A percentile compares a stretch with the other conserved stretches of the same genome.
Evolutionary conservation across 2,888 invertebrate genomes (phyloP).

Genomic region (Diploptera punctata): DNA sequence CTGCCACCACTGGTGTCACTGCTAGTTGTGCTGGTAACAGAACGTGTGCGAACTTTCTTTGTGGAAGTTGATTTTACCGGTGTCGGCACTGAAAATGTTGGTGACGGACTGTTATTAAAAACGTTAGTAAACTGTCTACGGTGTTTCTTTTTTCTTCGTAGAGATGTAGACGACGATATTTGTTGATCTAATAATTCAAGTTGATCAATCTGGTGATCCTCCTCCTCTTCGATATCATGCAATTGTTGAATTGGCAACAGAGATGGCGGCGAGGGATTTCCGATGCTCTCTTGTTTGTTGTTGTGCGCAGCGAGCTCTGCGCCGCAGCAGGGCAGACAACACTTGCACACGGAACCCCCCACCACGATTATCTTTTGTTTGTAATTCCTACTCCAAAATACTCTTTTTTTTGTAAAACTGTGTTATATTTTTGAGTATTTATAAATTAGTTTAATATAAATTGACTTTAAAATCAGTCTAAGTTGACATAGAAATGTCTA

Average conservation of each 20-base stretch:
- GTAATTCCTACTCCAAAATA: slow-evolving; percentile 14
- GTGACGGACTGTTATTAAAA: slow-evolving; percentile 47
- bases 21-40: slow-evolving; percentile 49
- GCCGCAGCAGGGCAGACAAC: slow-evolving; percentile 43
- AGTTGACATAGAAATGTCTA: too few relatives aligned
- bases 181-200: slow-evolving; percentile 47
- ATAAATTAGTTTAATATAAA: too few relatives aligned
- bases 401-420: too few relatives aligned
- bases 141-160: slow-evolving; percentile 59
- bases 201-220: slow-evolving; percentile 64
- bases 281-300: slow-evolving; percentile 22
- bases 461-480: too few relatives aligned
- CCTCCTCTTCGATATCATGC: slow-evolving; percentile 85
- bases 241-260: slow-evolving; percentile 61
- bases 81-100: slow-evolving; percentile 54
- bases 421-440: neutral
- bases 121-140: slow-evolving; percentile 50
- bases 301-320: slow-evolving; percentile 51
- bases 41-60: slow-evolving; percentile 52
- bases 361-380: slow-evolving; percentile 40
- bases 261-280: slow-evolving; percentile 23
- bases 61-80: slow-evolving; percentile 13
- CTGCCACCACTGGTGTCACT: slow-evolving; percentile 51
- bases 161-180: slow-evolving; percentile 60
- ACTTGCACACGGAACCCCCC: slow-evolving; percentile 46